phyloP scores from a whole-genome alignment of 2,797 vertebrate species.

The Gallirallus australis region DNA sequence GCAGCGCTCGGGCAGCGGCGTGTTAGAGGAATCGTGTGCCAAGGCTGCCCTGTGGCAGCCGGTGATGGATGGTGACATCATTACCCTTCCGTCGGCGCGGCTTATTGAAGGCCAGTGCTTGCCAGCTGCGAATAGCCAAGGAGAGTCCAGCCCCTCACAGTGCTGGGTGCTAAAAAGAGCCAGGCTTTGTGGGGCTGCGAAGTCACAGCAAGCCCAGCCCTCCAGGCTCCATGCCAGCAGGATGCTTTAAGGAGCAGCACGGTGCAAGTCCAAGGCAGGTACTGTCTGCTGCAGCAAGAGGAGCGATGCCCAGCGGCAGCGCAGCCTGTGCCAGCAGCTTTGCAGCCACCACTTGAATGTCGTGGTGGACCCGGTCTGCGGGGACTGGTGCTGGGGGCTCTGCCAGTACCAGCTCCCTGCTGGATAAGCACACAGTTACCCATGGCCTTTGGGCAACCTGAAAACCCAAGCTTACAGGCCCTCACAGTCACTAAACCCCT shows the following conservation, averaged over 20 bases:
- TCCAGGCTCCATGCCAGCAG: background rate
- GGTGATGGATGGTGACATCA: background rate
- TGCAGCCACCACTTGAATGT: background rate
- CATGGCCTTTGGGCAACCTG: background rate
- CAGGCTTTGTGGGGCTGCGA: rapidly evolving
- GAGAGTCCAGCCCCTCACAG: background rate
- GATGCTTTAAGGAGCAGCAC: background rate
- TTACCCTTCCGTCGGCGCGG: background rate
- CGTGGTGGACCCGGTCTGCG: background rate
- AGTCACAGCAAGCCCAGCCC: background rate
- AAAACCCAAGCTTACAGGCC: background rate
- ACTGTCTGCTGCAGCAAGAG: background rate
- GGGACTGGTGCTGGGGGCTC: background rate
- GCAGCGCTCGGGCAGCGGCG: rapidly evolving
- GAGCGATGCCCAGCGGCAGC: rapidly evolving
- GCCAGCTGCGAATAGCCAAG: background rate
- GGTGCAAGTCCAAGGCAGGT: rapidly evolving
- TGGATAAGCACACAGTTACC: background rate
- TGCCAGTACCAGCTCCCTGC: background rate
- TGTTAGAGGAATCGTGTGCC: rapidly evolving
- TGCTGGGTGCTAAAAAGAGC: background rate
- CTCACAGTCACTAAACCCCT: background rate
- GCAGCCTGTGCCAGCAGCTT: background rate
- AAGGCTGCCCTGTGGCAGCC: background rate
- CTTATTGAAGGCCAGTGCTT: background rate